Evolutionary conservation across 2,113 vertebrate genomes (phyloP), one percentile per base, ranked within the genome.

Genomic region (zebrafish (Danio rerio)): DNA sequence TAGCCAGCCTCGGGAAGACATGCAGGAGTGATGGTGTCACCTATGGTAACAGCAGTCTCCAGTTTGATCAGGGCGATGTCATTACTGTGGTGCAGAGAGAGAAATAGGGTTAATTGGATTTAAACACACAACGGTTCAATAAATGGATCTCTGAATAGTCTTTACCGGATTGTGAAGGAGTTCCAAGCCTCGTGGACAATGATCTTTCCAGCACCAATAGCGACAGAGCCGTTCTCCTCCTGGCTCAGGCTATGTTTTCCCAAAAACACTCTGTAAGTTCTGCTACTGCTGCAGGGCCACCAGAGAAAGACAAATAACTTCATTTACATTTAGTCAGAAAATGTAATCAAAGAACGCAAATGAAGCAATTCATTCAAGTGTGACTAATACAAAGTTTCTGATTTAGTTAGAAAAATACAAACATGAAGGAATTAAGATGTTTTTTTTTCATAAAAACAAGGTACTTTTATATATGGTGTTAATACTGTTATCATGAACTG

Each of bases 1-100:
- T 85, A 9, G 0, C 5, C 94, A 0, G 84, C 70, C 0, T 82
- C 11, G 0, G 97, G 97, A 86, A 99, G 90, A 89, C 96, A 97
- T 21, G 94, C 86, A 0, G 93, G 40, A 82, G 89, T 92, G 92
- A 98, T 88, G 61, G 85, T 92, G 21, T 95, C 90, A 0, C 87
- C 93, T 78, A 92, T 58, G 42, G 88, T 12, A 43, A 96, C 94
- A 0, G 88, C 85, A 16, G 94, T 52, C 0, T 88, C 86, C 85
- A 99, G 92, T 88, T 97, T 98, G 89, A 98, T 85, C 88, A 99
- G 92, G 72, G 96, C 96, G 0, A 98, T 97, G 90, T 98, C 97
- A 0, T 98, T 98, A 47, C 91, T 94, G 84, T 9, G 42, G 31
- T 83, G 74, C 53, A 58, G 16, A 80, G 4, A 85, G 15, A 61